Evolutionary conservation across 1,140 invertebrate species (phyloP), one percentile per base, ranked within the genome.

Genomic region (Bombus superbus): DNA sequence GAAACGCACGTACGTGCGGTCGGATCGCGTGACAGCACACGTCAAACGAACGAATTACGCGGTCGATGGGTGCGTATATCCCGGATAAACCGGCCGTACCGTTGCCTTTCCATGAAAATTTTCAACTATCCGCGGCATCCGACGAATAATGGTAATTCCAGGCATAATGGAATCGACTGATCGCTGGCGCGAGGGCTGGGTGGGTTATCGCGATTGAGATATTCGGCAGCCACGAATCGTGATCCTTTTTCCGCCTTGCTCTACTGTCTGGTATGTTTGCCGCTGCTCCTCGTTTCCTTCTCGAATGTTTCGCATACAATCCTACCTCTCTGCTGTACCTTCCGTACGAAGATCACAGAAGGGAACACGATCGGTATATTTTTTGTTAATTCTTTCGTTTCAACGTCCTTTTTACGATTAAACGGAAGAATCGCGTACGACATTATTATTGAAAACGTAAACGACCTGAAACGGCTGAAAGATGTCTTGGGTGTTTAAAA

Each of bases 31-130:
- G 89, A 90, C 86, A 86, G 89, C 83, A 66, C 73, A 78, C 86
- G 88, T 90, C 89, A 90, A 90, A 90, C 83, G 83, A 77, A 88
- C 89, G 88, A 88, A 88, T 90, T 90, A 86, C 89, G 89, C 66
- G 88, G 86, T 85, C 76, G 82, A 86, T 64, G 77, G 86, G 66
- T 68, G 72, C 81, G 81, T 85, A 88, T 90, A 88, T 86, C 84
- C 88, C 59, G 82, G 81, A 88, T 83, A 91, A 90, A 90, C 87
- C 82, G 68, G 47, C 82, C 82, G 44, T 85, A n/a, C 81, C 84
- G 80, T 83, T 76, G 53, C 83, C 42, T 62, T 80, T 83, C 72
- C 53, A 76, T 77, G 81, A 68, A 89, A 89, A 89, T 77, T 85
- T 83, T 85, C 89, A 83, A 72, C 86, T 71, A 80, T 74, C 76